Conservation (phyloP, 2,797 vertebrate species). For the Ficedula albicollis region DNA sequence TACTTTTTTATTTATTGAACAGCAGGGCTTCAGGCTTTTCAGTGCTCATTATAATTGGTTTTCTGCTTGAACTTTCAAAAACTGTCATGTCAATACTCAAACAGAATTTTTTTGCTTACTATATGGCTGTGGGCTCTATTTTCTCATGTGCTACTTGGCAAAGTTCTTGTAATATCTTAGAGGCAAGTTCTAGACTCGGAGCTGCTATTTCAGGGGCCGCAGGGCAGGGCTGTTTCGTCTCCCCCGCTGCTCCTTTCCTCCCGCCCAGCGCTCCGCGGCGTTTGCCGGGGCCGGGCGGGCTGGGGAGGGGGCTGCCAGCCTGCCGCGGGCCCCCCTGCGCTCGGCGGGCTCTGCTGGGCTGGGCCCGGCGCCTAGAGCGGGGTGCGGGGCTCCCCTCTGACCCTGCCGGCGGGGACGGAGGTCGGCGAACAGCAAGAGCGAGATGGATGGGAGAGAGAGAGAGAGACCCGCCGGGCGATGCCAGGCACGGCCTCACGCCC, state of each 20-base stretch:
- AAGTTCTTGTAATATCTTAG: conserved; percentile 86
- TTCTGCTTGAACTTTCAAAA: conserved; percentile 93
- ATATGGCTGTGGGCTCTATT: conserved; percentile 83
- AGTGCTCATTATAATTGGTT: conserved; percentile 89
- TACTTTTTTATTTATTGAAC: conserved; percentile 86
- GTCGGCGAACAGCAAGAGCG: too few species aligned
- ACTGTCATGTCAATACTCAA: conserved; percentile 92
- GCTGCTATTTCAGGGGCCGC: conserved; percentile 75
- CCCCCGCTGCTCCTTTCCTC: neutral
- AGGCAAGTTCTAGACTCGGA: conserved; percentile 81
- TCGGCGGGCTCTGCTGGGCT: neutral
- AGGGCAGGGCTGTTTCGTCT: conserved; percentile 63
- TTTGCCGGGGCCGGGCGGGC: conserved; percentile 3
- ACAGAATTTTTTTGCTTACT: conserved; percentile 88
- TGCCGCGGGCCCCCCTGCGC: too few species aligned
- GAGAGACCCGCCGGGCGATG: too few species aligned
- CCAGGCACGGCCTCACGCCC: too few species aligned
- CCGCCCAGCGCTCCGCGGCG: neutral
- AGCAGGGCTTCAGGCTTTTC: conserved; percentile 84
- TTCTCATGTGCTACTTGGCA: conserved; percentile 85
- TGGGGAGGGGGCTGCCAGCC: neutral
- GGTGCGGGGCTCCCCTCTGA: neutral
- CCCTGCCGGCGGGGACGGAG: too few species aligned
- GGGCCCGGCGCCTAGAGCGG: neutral
- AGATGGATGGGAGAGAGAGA: too few species aligned